Evolutionary conservation across 2,797 vertebrate species (phyloP), one percentile per base, ranked within the genome.

Genomic region (Syndactyla subalaris): DNA sequence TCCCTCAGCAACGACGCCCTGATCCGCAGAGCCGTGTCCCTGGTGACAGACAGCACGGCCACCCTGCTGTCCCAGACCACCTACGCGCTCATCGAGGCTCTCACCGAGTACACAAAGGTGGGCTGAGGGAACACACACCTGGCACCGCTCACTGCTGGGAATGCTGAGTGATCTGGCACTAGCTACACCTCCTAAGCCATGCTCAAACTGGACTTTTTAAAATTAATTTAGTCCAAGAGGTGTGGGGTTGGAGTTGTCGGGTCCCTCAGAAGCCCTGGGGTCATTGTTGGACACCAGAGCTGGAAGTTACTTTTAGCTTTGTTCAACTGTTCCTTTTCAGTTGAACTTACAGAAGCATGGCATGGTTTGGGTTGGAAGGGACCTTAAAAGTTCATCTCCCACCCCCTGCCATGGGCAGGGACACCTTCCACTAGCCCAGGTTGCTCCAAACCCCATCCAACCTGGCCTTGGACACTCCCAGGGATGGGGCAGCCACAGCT

Each of bases 51-150:
- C 93, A 99, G 99, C 49, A 99, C 99, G 12, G 98, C 98, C 70
- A 99, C 99, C 5, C 99, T 99, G 85, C 98, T 99, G 85, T 99
- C 99, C 43, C 99, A 99, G 96, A 98, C 98, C 66, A 99, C 99
- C 0, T 98, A 99, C 3, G 99, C 99, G 0, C 77, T 99, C 66
- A 98, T 99, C 72, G 98, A 99, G 88, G 98, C 99, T 23, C 59
- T 99, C 79, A 99, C 98, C 27, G 98, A 99, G 34, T 99, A 99
- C 49, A 98, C 99, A 6, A 99, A 98, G 98, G 99, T 99, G 97
- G 95, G 96, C 27, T 14, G 22, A 2, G 36, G 86, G 58, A 6
- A 8, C 10, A 8, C 27, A 6, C 3, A 0, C 20, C 45, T 21
- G 57, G 26, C 76, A 67, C 8, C 0, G 19, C 14, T 27, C 63